Evolutionary conservation across 2,888 invertebrate genomes (phyloP), one percentile per base, ranked within the genome.

Genomic region (Diarsia rubi): DNA sequence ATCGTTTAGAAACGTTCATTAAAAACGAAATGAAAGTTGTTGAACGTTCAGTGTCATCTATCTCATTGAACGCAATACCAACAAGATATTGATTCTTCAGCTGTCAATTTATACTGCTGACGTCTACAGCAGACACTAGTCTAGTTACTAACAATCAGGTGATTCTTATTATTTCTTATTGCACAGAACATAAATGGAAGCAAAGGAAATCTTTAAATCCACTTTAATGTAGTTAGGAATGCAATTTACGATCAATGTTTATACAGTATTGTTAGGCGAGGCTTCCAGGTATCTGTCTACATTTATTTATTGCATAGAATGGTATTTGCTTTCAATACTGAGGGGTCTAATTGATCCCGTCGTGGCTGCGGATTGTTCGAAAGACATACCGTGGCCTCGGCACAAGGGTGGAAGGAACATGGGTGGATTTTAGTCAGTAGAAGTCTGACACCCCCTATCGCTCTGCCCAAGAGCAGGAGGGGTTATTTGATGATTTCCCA

Each of bases 61-160:
- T 47, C n/a, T 66, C 59, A 69, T 71, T 71, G 59, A 27, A 75
- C 6, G 31, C 21, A 69, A 24, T 66, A 69, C 57, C n/a, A 47
- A 45, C 31, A 37, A 59, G 62, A 57, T 70, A 69, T 62, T 31
- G 52, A 76, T 70, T 69, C 24, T 64, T 12, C 54, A 37, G n/a
- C 31, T 24, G 49, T 64, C 75, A 70, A 57, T 84, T 59, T 54
- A 73, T 52, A 44, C 65, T 73, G 37, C 5, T 57, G 37, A 42
- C 49, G 24, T 70, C 64, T 24, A 47, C 31, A 70, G 63, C 64
- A 52, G 27, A 31, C n/a, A n/a, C 52, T 45, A 69, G 60, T 84
- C 64, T n/a, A 62, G 62, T 70, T 75, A 67, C 75, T 31, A 42
- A 64, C 59, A 69, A 76, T 76, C 64, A 69, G 45, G 67, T 37